Evolutionary conservation across 2,797 vertebrate species (phyloP).

Genomic region (Coregonus sp.): DNA sequence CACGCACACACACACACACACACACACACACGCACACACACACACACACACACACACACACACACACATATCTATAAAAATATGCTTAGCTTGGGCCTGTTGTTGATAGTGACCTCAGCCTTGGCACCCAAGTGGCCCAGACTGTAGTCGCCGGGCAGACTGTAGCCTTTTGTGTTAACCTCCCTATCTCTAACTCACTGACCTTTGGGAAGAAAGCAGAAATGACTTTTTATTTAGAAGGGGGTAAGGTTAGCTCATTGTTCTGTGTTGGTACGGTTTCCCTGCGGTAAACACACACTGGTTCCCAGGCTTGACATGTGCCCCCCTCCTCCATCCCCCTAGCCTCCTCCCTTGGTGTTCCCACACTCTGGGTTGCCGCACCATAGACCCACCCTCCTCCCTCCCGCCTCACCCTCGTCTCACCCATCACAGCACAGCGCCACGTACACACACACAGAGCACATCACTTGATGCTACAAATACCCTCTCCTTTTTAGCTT

Average conservation of each 20-base stretch:
- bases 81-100: constrained; percentile 68
- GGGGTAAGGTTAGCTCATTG: constrained; percentile 83
- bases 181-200: constrained; percentile 75
- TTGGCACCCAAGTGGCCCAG: constrained; percentile 72
- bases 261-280: constrained; percentile 85
- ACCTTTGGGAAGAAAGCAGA: constrained; percentile 72
- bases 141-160: constrained; percentile 66
- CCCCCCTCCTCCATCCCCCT: constrained; percentile 40
- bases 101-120: constrained; percentile 80
- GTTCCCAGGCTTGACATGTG: constrained; percentile 83
- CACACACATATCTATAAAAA: constrained; percentile 69
- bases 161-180: constrained; percentile 72
- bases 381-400: constrained; percentile 57
- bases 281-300: constrained; percentile 84
- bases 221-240: constrained; percentile 69
- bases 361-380: constrained; percentile 79
- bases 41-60: constrained; percentile 33
- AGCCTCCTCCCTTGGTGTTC: constrained; percentile 72
- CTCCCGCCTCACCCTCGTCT: constrained; percentile 56
- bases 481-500: neutral
- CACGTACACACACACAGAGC: constrained; percentile 31
- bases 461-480: neutral
- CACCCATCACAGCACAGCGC: constrained; percentile 33
- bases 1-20: too few species aligned
- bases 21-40: constrained; percentile 8